phyloP scores from a whole-genome alignment of 2,113 vertebrate species.

The Trematomus loennbergii region DNA sequence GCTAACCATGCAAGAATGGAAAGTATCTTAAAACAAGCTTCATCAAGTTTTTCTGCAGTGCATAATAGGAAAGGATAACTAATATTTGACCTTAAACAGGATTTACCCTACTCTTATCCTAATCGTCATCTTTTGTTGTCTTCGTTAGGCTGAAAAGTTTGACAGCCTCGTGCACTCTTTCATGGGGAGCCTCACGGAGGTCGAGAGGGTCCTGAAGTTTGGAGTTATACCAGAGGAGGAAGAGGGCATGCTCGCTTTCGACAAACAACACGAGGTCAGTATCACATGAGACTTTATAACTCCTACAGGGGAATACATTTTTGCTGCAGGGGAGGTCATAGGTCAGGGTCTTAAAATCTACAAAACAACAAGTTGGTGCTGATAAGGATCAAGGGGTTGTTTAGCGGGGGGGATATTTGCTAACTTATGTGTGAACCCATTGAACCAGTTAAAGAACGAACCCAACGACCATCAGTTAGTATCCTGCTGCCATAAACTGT shows the following conservation, averaged over 20 bases:
- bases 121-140: background rate
- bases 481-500: background rate
- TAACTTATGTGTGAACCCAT: background rate
- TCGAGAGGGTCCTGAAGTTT: slow-evolving; percentile 85
- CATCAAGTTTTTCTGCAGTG: no score
- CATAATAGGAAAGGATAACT: background rate
- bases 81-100: background rate
- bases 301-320: background rate
- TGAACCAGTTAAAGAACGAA: background rate
- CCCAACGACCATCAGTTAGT: background rate
- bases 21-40: no score
- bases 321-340: slow-evolving; percentile 10
- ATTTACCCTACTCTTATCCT: background rate
- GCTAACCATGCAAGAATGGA: no score
- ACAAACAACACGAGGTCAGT: slow-evolving; percentile 85
- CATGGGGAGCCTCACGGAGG: slow-evolving; percentile 84
- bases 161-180: slow-evolving; percentile 86
- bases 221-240: slow-evolving; percentile 86
- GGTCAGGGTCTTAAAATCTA: slow-evolving; percentile 9
- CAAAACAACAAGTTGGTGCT: slow-evolving; percentile 8
- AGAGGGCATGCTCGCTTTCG: slow-evolving; percentile 76
- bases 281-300: background rate
- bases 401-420: background rate
- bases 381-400: slow-evolving; percentile 43
- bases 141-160: slow-evolving; percentile 87